phyloP scores from a whole-genome alignment of 2,113 vertebrate species.

The Gavia stellata region DNA sequence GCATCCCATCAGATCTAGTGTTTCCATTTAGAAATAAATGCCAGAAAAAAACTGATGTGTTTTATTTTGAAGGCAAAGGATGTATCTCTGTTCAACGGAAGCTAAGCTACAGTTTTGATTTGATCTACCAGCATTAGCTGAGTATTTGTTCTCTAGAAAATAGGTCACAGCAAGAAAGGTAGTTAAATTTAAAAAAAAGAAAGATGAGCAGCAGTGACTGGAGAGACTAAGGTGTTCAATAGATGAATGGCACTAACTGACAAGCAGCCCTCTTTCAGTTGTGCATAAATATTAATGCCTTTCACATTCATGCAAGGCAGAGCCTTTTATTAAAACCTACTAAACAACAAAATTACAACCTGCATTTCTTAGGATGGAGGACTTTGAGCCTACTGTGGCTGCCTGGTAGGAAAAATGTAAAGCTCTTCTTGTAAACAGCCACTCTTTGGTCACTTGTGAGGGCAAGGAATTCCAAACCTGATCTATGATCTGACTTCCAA shows the following conservation, averaged over 20 bases:
- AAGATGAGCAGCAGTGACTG: background rate
- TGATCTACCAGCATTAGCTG: background rate
- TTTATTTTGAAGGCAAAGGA: background rate
- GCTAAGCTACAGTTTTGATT: background rate
- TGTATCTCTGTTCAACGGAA: background rate
- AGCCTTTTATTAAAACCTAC: background rate
- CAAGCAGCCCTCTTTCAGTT: background rate
- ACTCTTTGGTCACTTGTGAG: background rate
- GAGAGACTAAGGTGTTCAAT: background rate
- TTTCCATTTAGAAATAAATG: background rate
- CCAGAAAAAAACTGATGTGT: background rate
- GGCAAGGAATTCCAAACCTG: background rate
- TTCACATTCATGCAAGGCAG: background rate
- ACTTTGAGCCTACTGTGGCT: background rate
- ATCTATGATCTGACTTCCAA: background rate
- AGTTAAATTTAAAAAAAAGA: background rate
- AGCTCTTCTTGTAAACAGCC: background rate
- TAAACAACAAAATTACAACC: background rate
- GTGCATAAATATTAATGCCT: constrained; percentile 37
- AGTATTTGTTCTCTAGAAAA: constrained; percentile 9
- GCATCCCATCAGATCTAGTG: background rate
- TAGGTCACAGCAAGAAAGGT: constrained; percentile 33
- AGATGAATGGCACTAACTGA: background rate
- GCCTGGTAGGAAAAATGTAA: background rate
- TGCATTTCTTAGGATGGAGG: background rate